These are phyloP conservation scores for Callinectes sapidus DNA, from an alignment of 2,888 invertebrate genomes.

Conservation along the genomic window DNA sequence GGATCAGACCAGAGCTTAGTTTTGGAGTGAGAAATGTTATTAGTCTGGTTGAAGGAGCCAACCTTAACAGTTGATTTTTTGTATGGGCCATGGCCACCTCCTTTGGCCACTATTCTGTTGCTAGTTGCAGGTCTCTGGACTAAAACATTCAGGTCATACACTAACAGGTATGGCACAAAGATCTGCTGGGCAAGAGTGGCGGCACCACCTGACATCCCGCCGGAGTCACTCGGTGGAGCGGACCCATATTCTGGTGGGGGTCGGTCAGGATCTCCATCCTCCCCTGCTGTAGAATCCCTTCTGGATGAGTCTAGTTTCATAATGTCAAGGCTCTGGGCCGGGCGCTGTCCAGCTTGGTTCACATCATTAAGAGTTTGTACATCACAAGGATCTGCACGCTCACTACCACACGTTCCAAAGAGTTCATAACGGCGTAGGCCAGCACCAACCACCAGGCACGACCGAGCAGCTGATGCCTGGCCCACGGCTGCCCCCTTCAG, in stretches of 20 bases:
- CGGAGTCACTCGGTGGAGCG: constrained; percentile 51
- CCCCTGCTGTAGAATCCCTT: constrained; percentile 53
- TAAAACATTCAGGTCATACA: constrained; percentile 63
- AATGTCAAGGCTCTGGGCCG: constrained; percentile 77
- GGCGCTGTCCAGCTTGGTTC: constrained; percentile 82
- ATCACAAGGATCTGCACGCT: constrained; percentile 74
- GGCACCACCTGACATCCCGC: constrained; percentile 40
- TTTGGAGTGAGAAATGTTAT: constrained; percentile 54
- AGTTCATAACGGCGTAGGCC: constrained; percentile 70
- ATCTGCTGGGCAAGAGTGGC: constrained; percentile 60
- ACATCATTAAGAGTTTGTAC: constrained; percentile 88
- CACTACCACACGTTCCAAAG: constrained; percentile 60
- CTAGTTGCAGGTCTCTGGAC: constrained; percentile 53
- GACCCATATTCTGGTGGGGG: constrained; percentile 40
- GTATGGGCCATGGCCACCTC: constrained; percentile 62
- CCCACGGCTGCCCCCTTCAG: constrained; percentile 47
- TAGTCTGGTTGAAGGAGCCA: constrained; percentile 57
- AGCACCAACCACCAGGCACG: constrained; percentile 76
- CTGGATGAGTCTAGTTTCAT: constrained; percentile 76
- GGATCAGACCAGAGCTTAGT: constrained; percentile 63
- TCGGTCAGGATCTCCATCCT: constrained; percentile 49
- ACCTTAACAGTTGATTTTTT: constrained; percentile 68
- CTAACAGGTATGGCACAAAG: constrained; percentile 66
- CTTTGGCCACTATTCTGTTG: constrained; percentile 54
- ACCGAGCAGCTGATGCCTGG: constrained; percentile 72